phyloP scores from a whole-genome alignment of 2,113 vertebrate species.

The Pseudorasbora parva region DNA sequence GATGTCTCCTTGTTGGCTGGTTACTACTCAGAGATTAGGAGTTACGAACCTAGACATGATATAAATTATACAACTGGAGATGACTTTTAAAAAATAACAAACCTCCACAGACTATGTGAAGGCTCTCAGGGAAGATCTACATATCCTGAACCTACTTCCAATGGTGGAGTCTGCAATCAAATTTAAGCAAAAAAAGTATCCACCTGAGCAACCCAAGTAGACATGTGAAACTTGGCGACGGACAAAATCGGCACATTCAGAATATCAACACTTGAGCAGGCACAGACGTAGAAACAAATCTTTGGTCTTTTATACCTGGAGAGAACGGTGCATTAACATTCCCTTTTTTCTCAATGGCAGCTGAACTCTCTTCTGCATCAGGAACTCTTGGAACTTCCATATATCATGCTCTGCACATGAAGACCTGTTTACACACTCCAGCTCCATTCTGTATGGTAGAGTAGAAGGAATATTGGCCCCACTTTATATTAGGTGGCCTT shows the following conservation, averaged over 20 bases:
- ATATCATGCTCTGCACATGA: neutral
- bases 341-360: no score
- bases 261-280: neutral
- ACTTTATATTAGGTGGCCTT: no score
- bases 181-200: slow-evolving; percentile 2
- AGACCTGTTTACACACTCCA: neutral
- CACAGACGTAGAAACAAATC: neutral
- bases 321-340: neutral
- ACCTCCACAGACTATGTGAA: neutral
- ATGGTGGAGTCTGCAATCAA: neutral
- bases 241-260: neutral
- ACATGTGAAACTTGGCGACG: neutral
- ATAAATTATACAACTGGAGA: neutral
- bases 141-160: neutral
- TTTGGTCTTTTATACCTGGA: neutral
- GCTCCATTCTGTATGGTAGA: neutral
- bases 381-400: neutral
- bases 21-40: neutral
- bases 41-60: slow-evolving; percentile 51
- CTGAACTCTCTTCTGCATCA: neutral
- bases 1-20: neutral
- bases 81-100: neutral
- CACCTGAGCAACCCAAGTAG: neutral
- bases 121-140: neutral
- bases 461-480: neutral